phyloP scores from a whole-genome alignment of 2,888 invertebrate genomes.

The Hydriomena furcata region DNA sequence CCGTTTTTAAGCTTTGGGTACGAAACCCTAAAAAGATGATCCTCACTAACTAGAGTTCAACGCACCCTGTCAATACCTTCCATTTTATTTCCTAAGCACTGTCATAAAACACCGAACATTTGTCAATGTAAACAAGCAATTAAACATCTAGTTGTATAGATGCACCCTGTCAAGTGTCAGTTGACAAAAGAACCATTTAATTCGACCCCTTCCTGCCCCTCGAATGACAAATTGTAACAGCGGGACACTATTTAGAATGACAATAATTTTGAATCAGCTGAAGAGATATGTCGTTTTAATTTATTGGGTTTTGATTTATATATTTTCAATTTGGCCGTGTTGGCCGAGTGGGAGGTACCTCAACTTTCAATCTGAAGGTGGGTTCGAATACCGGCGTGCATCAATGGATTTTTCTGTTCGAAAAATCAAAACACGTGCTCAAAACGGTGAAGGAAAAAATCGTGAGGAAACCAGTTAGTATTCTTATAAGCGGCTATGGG shows the following conservation, averaged over 20 bases:
- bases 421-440: too few species aligned
- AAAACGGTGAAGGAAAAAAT: too few species aligned
- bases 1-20: too few species aligned
- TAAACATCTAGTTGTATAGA: conserved; percentile 50
- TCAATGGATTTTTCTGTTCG: too few species aligned
- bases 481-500: too few species aligned
- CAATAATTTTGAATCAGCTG: conserved; percentile 18
- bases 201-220: conserved; percentile 47
- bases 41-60: not conserved
- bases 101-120: conserved; percentile 47
- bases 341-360: too few species aligned
- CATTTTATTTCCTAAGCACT: not conserved
- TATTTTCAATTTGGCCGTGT: too few species aligned
- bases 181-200: conserved; percentile 62
- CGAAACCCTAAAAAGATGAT: too few species aligned
- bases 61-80: not conserved
- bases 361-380: too few species aligned
- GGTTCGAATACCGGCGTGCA: too few species aligned
- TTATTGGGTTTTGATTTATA: conserved; percentile 16
- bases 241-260: conserved; percentile 16
- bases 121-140: conserved; percentile 74
- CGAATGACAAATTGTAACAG: conserved; percentile 62
- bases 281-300: conserved; percentile 16
- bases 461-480: too few species aligned
- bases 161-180: conserved; percentile 69